phyloP scores from a whole-genome alignment of 1,140 invertebrate genomes.

The Druon quercuslanigerum region DNA sequence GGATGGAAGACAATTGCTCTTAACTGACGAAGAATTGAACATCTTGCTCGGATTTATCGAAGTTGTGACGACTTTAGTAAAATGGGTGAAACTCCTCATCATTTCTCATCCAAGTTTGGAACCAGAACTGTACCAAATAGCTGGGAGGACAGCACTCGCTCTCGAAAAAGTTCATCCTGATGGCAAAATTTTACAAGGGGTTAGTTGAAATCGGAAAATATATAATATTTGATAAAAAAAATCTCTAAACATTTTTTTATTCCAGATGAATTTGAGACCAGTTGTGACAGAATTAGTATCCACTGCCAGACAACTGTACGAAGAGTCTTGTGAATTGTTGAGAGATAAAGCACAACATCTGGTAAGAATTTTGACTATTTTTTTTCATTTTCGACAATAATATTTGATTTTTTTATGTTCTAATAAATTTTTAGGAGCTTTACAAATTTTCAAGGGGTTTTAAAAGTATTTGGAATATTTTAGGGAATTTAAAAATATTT shows the following conservation, averaged over 20 bases:
- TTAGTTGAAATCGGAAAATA: constrained; percentile 59
- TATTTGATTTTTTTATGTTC: constrained; percentile 34
- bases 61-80: constrained; percentile 86
- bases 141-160: constrained; percentile 82
- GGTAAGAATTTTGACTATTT: constrained; percentile 65
- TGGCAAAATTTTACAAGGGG: constrained; percentile 86
- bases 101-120: constrained; percentile 81
- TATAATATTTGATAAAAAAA: background rate
- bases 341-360: constrained; percentile 82
- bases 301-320: constrained; percentile 82
- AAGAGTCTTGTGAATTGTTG: constrained; percentile 83
- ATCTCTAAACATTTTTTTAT: constrained; percentile 46
- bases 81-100: constrained; percentile 87
- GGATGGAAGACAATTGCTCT: constrained; percentile 57
- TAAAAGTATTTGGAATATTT: no score
- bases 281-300: constrained; percentile 80
- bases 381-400: background rate
- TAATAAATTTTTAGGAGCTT: no score
- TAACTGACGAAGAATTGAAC: constrained; percentile 83
- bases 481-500: no score
- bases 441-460: no score
- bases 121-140: constrained; percentile 83
- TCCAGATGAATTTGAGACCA: constrained; percentile 76
- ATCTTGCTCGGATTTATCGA: constrained; percentile 88
- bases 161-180: constrained; percentile 89